Evolutionary conservation across 2,797 vertebrate genomes (phyloP), one percentile per base, ranked within the genome.

Genomic region (Epinephelus coioides): DNA sequence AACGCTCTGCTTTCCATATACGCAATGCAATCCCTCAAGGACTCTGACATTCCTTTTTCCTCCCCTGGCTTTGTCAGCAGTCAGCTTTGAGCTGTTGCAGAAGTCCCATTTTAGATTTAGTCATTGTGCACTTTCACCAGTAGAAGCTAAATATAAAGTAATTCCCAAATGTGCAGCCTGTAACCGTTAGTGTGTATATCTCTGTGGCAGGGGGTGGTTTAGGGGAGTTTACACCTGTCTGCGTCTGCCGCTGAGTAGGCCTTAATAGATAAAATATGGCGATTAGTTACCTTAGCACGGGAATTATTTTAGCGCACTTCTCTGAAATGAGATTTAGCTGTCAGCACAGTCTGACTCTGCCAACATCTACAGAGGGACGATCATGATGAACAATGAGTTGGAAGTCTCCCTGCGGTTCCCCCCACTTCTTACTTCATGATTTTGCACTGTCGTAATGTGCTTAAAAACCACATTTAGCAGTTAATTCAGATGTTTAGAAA

Each of bases 61-160:
- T 84, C 73, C 64, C 66, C 63, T 63, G 78, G 70, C 67, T 90
- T 89, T 89, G 85, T 88, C 87, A 90, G 89, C 78, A 89, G 76
- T 86, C 78, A 70, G 70, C 25, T 73, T 87, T 91, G 91, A 91
- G 78, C 79, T 86, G 72, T 92, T 91, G 86, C 91, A 93, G 88
- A 77, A 77, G 54, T 75, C 67, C 77, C 79, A 72, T 70, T 81
- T 84, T 79, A 79, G 67, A 78, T 86, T 86, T 80, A 72, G 84
- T 82, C 83, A 87, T 85, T 74, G 72, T 84, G 27, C 77, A 68
- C 67, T 62, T 73, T 63, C 23, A 72, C 79, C 66, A 74, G 68
- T 53, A 57, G 70, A 60, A 65, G 79, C 77, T 88, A 79, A 86
- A 89, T 83, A 80, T 82, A 90, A 87, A 81, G 57, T 63, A 71